A percentile compares a stretch with the other conserved stretches of the same genome.
These are phyloP conservation scores for Limanda limanda DNA, from an alignment of 2,113 vertebrate species.

Conservation along the genomic window DNA sequence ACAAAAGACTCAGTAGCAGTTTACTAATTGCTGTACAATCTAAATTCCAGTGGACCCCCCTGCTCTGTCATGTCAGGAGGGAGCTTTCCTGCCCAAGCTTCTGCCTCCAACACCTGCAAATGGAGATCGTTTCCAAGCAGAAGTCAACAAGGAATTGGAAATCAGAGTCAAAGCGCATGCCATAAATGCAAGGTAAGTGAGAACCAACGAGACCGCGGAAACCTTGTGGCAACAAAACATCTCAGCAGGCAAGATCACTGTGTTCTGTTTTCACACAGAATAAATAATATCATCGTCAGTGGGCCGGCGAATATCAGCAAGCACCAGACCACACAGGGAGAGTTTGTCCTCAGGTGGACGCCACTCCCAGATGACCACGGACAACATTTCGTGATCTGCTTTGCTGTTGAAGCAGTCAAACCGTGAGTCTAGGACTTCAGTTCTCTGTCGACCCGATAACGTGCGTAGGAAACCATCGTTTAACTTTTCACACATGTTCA, in stretches of 20 bases:
- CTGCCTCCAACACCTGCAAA: slow-evolving; percentile 67
- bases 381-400: slow-evolving; percentile 63
- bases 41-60: slow-evolving; percentile 66
- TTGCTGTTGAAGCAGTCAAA: slow-evolving; percentile 63
- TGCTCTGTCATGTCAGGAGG: slow-evolving; percentile 69
- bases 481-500: no score
- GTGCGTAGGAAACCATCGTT: no score
- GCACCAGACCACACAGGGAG: slow-evolving; percentile 22
- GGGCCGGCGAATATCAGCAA: slow-evolving; percentile 61
- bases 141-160: slow-evolving; percentile 64
- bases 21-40: neutral
- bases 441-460: no score
- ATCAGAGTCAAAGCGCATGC: slow-evolving; percentile 69
- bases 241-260: neutral
- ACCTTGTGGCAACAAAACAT: neutral
- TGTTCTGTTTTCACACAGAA: slow-evolving; percentile 30
- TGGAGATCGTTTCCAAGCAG: slow-evolving; percentile 47
- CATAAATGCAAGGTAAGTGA: slow-evolving; percentile 50
- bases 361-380: slow-evolving; percentile 48
- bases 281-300: slow-evolving; percentile 60
- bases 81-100: slow-evolving; percentile 65
- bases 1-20: neutral
- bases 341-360: slow-evolving; percentile 67
- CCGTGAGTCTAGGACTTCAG: slow-evolving; percentile 48
- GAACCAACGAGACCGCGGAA: neutral